Evolutionary conservation across 2,113 vertebrate genomes (phyloP).

Genomic region (Pedionomus torquatus): DNA sequence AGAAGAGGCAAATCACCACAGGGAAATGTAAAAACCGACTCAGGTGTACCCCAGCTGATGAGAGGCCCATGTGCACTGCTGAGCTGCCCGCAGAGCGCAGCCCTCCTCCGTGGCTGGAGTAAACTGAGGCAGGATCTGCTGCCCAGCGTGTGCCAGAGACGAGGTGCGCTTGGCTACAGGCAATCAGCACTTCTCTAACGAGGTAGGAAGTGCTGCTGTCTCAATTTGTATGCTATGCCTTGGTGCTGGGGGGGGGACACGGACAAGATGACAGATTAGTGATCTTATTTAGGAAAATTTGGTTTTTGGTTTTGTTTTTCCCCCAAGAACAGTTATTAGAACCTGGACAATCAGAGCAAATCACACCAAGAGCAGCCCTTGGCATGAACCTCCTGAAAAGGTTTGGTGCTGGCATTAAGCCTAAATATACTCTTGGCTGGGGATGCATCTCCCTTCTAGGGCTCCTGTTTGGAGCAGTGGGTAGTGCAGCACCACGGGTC

Average conservation of each 20-base stretch:
- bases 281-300: background rate
- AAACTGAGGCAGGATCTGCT: background rate
- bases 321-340: background rate
- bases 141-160: background rate
- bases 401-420: background rate
- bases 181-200: background rate
- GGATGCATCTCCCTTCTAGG: background rate
- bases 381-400: background rate
- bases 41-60: background rate
- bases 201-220: background rate
- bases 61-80: background rate
- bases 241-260: too few species aligned
- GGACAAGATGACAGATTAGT: too few species aligned
- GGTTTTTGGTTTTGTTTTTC: background rate
- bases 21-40: background rate
- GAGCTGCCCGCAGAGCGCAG: background rate
- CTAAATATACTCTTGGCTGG: background rate
- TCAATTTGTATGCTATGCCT: background rate
- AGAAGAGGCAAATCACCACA: background rate
- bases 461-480: background rate
- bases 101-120: background rate
- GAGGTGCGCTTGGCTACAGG: accelerated
- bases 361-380: background rate
- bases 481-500: background rate
- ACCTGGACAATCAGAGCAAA: background rate